Conservation (phyloP, 2,113 vertebrate species). For the Zosterops hypoxanthus region DNA sequence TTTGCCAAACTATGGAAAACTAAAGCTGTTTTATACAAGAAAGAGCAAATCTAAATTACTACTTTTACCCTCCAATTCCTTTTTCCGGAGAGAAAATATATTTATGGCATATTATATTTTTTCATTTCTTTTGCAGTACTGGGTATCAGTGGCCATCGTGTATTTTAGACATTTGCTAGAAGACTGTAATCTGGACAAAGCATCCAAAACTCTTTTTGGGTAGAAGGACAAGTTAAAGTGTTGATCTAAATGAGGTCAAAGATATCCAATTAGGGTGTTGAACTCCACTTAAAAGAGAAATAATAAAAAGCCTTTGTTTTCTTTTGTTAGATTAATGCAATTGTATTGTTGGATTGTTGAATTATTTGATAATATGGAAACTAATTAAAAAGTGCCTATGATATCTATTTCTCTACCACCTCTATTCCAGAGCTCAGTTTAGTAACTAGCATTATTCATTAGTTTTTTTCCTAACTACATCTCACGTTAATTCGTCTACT, state of each 20-base stretch:
- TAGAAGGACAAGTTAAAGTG: neutral
- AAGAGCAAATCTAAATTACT: neutral
- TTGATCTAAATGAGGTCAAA: neutral
- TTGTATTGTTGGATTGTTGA: neutral
- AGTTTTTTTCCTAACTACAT: neutral
- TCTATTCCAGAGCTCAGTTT: neutral
- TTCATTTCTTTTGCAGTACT: neutral
- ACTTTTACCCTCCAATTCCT: neutral
- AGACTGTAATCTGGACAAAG: neutral
- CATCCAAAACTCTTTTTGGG: neutral
- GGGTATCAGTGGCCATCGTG: neutral
- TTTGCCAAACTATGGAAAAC: neutral
- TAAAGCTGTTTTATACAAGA: neutral
- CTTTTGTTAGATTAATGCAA: neutral
- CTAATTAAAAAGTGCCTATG: neutral
- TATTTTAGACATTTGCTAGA: neutral
- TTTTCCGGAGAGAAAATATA: neutral
- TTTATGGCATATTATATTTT: neutral
- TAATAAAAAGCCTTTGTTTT: neutral
- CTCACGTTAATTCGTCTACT: neutral
- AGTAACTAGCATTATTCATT: neutral
- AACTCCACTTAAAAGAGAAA: neutral
- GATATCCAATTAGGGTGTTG: neutral
- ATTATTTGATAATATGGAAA: neutral
- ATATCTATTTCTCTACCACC: neutral